phyloP scores from a whole-genome alignment of 2,797 vertebrate species.

The Myotis pilosus region DNA sequence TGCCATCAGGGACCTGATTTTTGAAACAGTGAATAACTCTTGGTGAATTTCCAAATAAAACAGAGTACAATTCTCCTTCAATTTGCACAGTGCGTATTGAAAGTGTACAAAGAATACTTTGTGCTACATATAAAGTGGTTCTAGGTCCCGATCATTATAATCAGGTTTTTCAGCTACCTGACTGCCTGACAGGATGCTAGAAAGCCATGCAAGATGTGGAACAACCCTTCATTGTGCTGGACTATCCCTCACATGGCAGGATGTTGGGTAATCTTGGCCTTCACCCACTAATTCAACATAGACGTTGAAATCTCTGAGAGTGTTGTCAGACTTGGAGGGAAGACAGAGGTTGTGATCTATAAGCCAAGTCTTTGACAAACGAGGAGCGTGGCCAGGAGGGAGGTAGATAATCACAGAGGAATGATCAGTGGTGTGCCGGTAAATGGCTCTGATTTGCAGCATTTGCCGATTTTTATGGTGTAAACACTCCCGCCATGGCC shows the following conservation, averaged over 20 bases:
- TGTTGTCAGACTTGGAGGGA: background rate
- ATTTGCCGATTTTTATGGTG: background rate
- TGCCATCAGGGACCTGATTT: background rate
- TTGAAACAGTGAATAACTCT: background rate
- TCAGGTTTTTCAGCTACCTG: background rate
- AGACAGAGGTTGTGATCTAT: background rate
- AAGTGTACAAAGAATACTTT: conserved; percentile 24
- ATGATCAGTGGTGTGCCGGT: background rate
- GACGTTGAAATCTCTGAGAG: background rate
- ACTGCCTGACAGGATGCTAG: background rate
- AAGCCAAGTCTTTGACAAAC: background rate
- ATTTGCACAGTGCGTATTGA: background rate
- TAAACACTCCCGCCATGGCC: background rate
- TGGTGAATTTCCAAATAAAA: conserved; percentile 56
- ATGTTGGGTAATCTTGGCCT: background rate
- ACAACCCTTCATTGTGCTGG: background rate
- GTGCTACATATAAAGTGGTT: conserved; percentile 1
- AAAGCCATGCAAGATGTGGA: background rate
- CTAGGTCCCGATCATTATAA: background rate
- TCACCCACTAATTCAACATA: background rate
- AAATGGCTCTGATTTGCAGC: background rate
- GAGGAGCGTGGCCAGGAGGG: background rate
- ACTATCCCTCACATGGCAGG: background rate
- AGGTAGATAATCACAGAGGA: background rate
- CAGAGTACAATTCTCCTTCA: background rate